These are phyloP conservation scores for Trididemnum clinides DNA, from an alignment of 23 tunicate genomes.

Conservation along the genomic window DNA sequence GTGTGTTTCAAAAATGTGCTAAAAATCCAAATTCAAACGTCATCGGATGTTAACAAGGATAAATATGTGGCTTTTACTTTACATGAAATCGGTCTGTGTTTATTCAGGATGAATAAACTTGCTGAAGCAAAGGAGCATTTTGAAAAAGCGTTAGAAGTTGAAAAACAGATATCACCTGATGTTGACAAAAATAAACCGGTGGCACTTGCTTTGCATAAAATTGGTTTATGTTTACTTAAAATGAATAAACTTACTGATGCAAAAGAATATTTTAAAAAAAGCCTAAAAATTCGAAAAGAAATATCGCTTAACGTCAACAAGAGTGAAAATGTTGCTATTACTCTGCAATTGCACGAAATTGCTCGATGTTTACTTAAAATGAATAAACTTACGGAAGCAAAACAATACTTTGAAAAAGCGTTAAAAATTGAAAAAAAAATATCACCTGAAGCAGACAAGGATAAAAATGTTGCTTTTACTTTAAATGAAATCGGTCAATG, in stretches of 20 bases:
- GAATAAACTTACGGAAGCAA: not conserved
- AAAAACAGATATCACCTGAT: not conserved
- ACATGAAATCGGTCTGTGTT: not conserved
- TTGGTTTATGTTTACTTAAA: not conserved
- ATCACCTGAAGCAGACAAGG: not conserved
- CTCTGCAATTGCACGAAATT: not conserved
- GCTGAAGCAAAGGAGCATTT: not conserved
- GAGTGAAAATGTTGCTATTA: not conserved
- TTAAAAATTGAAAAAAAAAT: not conserved
- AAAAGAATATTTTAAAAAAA: not conserved
- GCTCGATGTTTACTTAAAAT: not conserved
- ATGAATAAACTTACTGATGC: not conserved
- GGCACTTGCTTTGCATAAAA: not conserved
- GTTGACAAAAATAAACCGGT: not conserved
- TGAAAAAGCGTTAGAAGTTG: not conserved
- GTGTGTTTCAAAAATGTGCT: too few species aligned
- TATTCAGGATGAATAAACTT: not conserved
- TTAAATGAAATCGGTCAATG: constrained; percentile 3
- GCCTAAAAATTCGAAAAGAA: not conserved
- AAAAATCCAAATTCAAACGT: too few species aligned
- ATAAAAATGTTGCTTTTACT: not conserved
- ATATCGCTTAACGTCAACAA: not conserved
- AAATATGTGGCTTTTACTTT: too few species aligned
- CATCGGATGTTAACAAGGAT: too few species aligned
- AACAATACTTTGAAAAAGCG: not conserved